Conservation (phyloP, 1,140 invertebrate genomes). For the Zaprionus capensis region DNA sequence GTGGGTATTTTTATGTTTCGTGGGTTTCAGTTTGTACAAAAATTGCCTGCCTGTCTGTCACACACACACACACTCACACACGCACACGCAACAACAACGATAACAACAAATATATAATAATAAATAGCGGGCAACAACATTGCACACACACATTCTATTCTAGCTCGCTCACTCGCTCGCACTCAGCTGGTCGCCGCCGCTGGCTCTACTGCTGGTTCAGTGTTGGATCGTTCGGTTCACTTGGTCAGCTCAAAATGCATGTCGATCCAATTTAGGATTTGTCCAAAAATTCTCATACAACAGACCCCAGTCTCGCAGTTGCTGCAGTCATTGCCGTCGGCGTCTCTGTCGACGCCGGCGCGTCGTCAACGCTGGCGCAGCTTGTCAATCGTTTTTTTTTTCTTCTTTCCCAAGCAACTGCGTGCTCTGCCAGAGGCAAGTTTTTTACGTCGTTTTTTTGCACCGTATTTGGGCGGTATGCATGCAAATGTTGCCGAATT, state of each 20-base stretch:
- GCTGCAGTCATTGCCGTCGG: not conserved
- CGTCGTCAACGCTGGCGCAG: slow-evolving; percentile 29
- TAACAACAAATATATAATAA: slow-evolving; percentile 5
- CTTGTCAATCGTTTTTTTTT: slow-evolving; percentile 40
- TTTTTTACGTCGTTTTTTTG: slow-evolving; percentile 59
- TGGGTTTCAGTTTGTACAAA: slow-evolving; percentile 40
- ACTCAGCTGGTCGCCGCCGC: slow-evolving; percentile 36
- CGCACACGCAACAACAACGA: slow-evolving; percentile 7
- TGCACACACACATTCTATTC: slow-evolving; percentile 40
- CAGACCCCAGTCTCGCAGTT: slow-evolving; percentile 9
- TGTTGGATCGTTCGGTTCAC: slow-evolving; percentile 39
- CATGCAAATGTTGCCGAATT: slow-evolving; percentile 50
- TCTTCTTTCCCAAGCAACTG: slow-evolving; percentile 37
- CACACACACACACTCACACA: slow-evolving; percentile 8
- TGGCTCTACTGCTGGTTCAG: slow-evolving; percentile 28
- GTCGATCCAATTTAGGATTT: slow-evolving; percentile 32
- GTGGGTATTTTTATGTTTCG: slow-evolving; percentile 55
- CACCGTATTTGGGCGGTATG: slow-evolving; percentile 10
- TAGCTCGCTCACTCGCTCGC: slow-evolving; percentile 36
- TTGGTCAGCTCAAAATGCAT: slow-evolving; percentile 36
- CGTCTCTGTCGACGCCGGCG: slow-evolving; percentile 22
- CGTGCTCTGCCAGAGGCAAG: slow-evolving; percentile 40
- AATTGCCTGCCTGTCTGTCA: slow-evolving; percentile 22
- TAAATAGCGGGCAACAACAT: slow-evolving; percentile 17
- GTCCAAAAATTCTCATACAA: slow-evolving; percentile 24